These are phyloP conservation scores for Zaprionus bogoriensis DNA, from an alignment of 2,888 invertebrate species.

Conservation along the genomic window DNA sequence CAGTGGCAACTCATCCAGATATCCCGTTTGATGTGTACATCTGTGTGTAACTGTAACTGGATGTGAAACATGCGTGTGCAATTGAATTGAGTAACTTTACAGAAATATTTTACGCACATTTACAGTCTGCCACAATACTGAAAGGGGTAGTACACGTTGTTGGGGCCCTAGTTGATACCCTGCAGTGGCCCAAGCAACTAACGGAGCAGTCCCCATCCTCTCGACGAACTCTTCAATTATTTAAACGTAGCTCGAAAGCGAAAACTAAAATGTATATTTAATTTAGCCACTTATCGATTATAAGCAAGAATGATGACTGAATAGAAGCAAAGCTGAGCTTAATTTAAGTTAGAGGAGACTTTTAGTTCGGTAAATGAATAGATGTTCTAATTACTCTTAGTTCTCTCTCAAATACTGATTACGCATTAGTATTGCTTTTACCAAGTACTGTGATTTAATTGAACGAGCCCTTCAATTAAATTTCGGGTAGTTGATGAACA, in stretches of 20 bases:
- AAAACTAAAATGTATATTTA: constrained; percentile 8
- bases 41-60: constrained; percentile 3
- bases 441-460: constrained; percentile 70
- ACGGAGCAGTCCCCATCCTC: constrained; percentile 3
- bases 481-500: constrained; percentile 60
- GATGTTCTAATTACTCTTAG: background rate
- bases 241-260: no score
- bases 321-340: constrained; percentile 67
- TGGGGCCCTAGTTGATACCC: constrained; percentile 18
- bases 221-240: constrained; percentile 20
- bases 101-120: constrained; percentile 52
- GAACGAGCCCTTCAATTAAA: constrained; percentile 76
- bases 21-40: constrained; percentile 4
- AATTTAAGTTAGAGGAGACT: constrained; percentile 31
- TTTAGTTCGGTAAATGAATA: background rate
- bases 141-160: constrained; percentile 26
- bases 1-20: background rate
- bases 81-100: constrained; percentile 24
- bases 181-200: constrained; percentile 10
- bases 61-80: constrained; percentile 3
- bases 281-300: constrained; percentile 19
- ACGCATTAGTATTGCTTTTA: background rate
- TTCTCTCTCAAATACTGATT: background rate
- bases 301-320: constrained; percentile 58
- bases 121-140: constrained; percentile 65